Evolutionary conservation across 2,797 vertebrate genomes (phyloP).

Genomic region (Chrosomus eos): DNA sequence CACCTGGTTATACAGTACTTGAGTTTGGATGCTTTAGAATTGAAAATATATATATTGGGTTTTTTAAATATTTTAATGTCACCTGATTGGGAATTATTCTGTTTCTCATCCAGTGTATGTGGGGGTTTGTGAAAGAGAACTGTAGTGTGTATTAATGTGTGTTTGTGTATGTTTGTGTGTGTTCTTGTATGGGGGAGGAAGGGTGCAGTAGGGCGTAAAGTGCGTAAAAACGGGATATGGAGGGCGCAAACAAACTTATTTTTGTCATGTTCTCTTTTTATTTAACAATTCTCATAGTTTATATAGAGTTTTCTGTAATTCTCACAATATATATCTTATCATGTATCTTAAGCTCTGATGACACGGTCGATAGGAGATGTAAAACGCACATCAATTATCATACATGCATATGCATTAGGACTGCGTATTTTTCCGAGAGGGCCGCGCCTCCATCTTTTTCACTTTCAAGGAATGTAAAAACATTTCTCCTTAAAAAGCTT

Average conservation of each 20-base stretch:
- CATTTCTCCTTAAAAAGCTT: conserved; percentile 20
- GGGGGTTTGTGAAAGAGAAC: conserved; percentile 16
- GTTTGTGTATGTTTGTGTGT: conserved; percentile 49
- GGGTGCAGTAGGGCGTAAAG: conserved; percentile 77
- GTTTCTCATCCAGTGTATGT: neutral
- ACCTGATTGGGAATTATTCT: neutral
- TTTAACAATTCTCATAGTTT: conserved; percentile 43
- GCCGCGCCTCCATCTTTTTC: conserved; percentile 73
- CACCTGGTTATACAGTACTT: neutral
- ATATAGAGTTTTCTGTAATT: conserved; percentile 34
- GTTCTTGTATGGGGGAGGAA: conserved; percentile 52
- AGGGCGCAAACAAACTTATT: conserved; percentile 79
- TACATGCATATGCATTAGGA: conserved; percentile 81
- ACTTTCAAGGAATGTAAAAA: conserved; percentile 61
- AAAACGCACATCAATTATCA: conserved; percentile 70
- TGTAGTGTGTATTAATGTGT: conserved; percentile 37
- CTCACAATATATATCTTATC: conserved; percentile 41
- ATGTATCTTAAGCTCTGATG: conserved; percentile 52
- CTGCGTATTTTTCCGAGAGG: conserved; percentile 80
- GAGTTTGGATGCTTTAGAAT: neutral
- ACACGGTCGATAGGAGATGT: conserved; percentile 55
- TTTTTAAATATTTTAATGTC: neutral
- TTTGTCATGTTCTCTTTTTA: conserved; percentile 61
- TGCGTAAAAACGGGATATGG: conserved; percentile 76
- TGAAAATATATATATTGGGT: neutral